These are phyloP conservation scores for Aphelenchoides fujianensis DNA, from an alignment of 1,140 invertebrate species.

Conservation along the genomic window DNA sequence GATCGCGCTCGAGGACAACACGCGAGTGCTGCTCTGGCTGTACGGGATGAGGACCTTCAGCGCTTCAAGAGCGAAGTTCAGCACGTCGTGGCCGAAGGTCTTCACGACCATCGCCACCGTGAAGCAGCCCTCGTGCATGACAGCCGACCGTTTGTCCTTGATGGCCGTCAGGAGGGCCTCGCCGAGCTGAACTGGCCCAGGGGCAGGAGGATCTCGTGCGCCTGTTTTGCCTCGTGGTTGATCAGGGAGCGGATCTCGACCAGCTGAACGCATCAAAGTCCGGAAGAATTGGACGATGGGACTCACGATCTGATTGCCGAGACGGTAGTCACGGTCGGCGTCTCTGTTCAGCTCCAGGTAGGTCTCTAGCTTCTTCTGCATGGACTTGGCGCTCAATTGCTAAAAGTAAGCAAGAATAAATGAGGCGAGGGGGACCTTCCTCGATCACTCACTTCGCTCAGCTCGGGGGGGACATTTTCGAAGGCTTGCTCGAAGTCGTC, in stretches of 20 bases:
- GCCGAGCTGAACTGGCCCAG: neutral
- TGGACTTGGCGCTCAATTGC: neutral
- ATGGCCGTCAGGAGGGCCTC: neutral
- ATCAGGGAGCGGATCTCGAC: neutral
- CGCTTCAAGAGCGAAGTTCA: constrained; percentile 9
- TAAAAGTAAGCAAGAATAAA: too few relatives aligned
- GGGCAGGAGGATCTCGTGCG: neutral
- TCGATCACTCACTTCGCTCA: neutral
- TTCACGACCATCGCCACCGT: constrained; percentile 10
- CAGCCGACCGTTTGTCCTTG: constrained; percentile 13
- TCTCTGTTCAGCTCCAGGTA: neutral
- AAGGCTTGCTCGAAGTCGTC: constrained; percentile 4
- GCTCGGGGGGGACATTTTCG: neutral
- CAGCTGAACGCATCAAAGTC: constrained; percentile 9
- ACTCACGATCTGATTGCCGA: neutral
- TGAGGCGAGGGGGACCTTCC: neutral
- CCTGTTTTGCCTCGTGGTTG: neutral
- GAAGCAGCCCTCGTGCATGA: constrained; percentile 12
- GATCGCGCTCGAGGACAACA: constrained; percentile 2
- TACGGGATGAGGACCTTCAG: constrained; percentile 1
- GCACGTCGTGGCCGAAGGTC: constrained; percentile 2
- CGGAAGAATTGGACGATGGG: neutral
- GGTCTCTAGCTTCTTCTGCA: neutral
- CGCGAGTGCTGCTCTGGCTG: constrained; percentile 8
- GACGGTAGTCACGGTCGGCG: neutral